Percentiles rank a stretch among this genome's conserved stretches.
Conservation (phyloP, 2,113 vertebrate species). For the Puntigrus tetrazona region DNA sequence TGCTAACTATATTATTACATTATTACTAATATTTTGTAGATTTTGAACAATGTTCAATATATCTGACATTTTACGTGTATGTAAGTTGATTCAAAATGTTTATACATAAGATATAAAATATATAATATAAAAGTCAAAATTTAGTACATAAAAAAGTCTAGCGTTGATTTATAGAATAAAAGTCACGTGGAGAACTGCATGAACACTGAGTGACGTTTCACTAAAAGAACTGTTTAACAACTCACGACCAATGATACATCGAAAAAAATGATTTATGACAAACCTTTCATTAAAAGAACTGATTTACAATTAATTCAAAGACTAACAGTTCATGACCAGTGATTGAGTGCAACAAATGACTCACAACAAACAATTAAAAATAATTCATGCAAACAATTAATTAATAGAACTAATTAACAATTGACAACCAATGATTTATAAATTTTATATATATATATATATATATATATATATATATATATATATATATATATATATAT, state of each 20-base stretch:
- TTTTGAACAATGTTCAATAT: neutral
- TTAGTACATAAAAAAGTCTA: neutral
- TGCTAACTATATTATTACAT: neutral
- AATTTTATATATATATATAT: too few relatives aligned
- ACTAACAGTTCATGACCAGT: too few relatives aligned
- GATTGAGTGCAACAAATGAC: neutral
- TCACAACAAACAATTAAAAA: neutral
- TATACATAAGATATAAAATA: too few relatives aligned
- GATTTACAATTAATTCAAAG: too few relatives aligned
- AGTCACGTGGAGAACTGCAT: neutral
- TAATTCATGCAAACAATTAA: neutral
- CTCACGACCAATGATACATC: neutral
- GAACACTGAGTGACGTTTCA: neutral
- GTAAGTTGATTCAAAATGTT: neutral
- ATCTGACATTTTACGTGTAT: neutral
- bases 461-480: too few relatives aligned
- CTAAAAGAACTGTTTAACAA: neutral
- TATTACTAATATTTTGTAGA: neutral
- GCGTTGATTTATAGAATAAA: neutral
- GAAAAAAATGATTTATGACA: neutral
- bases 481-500: too few relatives aligned
- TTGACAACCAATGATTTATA: neutral
- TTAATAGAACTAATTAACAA: neutral
- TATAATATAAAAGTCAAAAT: neutral
- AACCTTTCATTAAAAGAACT: neutral